Evolutionary conservation across 1,140 invertebrate species (phyloP), one percentile per base, ranked within the genome.

Genomic region (Cyclina sinensis): DNA sequence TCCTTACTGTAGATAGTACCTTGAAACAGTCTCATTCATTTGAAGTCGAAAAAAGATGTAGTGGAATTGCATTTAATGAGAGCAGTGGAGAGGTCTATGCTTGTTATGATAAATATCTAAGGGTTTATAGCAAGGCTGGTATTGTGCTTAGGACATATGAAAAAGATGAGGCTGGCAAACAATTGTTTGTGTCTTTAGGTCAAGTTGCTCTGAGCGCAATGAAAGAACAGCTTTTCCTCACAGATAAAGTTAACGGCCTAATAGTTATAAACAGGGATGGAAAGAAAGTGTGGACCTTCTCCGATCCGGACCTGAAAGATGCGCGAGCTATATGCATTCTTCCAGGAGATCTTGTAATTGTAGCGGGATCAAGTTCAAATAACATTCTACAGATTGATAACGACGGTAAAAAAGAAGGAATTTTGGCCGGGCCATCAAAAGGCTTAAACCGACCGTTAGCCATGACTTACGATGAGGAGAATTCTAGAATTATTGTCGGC

Each of bases 21-120:
- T 30, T 65, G 59, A n/a, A 18, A 65, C 59, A 18, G 59, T 65
- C 59, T 30, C 59, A 65, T 65, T 65, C 59, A 27, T 65, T 65
- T 65, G 59, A 65, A 65, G n/a, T 65, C 27, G 59, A 16, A 5
- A 65, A 65, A 65, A 27, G 59, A 27, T 65, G 59, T 16, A 7
- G 30, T 65, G 59, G 59, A 1, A 30, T 65, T 65, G n/a, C 59
- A 35, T 65, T 11, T 30, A 65, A 65, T 30, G 59, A 65, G 59
- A 65, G 59, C 24, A 65, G 30, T 65, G 59, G 59, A 30, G 59
- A 65, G 16, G 30, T 65, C 5, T 65, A 30, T 30, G 59, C 16
- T 21, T 65, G 59, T 27, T 65, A 65, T 35, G 5, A 4, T n/a
- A 65, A 11, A 3, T n/a, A 9, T 30, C 11, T 65, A 5, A 30